Evolutionary conservation across 2,113 vertebrate genomes (phyloP).

Genomic region (Aix galericulata): DNA sequence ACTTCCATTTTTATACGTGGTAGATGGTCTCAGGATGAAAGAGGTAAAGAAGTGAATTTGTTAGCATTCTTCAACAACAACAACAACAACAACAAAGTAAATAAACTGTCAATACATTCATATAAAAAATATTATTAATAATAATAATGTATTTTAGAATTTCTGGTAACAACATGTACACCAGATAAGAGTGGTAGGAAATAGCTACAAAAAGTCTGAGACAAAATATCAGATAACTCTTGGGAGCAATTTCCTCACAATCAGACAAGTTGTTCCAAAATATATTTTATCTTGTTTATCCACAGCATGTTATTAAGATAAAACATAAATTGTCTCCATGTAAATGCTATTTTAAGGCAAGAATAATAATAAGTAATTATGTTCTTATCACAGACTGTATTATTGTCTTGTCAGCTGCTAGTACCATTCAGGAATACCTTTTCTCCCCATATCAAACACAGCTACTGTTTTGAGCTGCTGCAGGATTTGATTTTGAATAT

Average conservation of each 20-base stretch:
- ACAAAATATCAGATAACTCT: constrained; percentile 8
- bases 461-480: constrained; percentile 38
- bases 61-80: background rate
- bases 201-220: background rate
- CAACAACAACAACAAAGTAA: background rate
- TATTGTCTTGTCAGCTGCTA: constrained; percentile 58
- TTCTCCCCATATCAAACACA: constrained; percentile 27
- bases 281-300: constrained; percentile 50
- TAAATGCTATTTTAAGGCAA: constrained; percentile 56
- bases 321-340: constrained; percentile 44
- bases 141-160: background rate
- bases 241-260: constrained; percentile 23
- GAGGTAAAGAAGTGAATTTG: background rate
- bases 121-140: too few species aligned
- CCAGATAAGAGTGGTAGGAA: background rate
- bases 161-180: background rate
- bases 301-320: constrained; percentile 40
- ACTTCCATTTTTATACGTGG: background rate
- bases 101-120: background rate
- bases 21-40: background rate
- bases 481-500: constrained; percentile 49
- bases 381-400: constrained; percentile 38
- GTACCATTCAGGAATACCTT: background rate
- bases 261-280: constrained; percentile 12
- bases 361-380: constrained; percentile 39